A percentile compares a stretch with the other conserved stretches of the same genome.
Evolutionary conservation across 2,113 vertebrate genomes (phyloP).

Genomic region (Callospermophilus lateralis): DNA sequence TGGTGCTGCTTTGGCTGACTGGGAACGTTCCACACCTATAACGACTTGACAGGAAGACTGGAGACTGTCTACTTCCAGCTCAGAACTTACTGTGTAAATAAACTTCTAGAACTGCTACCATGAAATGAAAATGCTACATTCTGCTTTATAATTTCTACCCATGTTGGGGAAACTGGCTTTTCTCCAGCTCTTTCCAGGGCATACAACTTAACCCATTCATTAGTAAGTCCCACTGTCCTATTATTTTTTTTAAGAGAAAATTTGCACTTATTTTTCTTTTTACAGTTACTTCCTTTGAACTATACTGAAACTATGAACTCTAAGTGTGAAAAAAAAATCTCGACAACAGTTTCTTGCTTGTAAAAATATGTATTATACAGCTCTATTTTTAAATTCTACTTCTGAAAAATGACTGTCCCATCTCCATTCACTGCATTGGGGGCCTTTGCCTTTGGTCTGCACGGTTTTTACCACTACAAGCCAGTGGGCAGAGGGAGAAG

Average conservation of each 20-base stretch:
- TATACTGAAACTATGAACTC: constrained; percentile 66
- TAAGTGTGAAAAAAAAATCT: constrained; percentile 45
- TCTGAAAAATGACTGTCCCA: constrained; percentile 56
- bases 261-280: constrained; percentile 69
- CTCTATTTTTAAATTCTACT: constrained; percentile 72
- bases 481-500: not conserved
- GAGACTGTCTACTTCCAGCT: constrained; percentile 52
- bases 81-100: constrained; percentile 76
- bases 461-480: not conserved
- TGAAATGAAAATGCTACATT: constrained; percentile 64
- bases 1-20: constrained; percentile 74
- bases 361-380: constrained; percentile 77
- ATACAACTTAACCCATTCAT: constrained; percentile 45
- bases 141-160: constrained; percentile 61
- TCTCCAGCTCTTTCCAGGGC: constrained; percentile 54
- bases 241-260: constrained; percentile 60
- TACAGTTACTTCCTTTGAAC: constrained; percentile 58
- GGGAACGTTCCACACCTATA: constrained; percentile 29
- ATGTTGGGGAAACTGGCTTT: constrained; percentile 70
- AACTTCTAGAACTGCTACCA: constrained; percentile 65
- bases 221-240: not conserved
- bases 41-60: constrained; percentile 47
- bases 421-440: constrained; percentile 3
- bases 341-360: constrained; percentile 69
- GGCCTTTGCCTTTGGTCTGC: not conserved